A percentile compares a stretch with the other conserved stretches of the same genome.
Evolutionary conservation across 2,888 invertebrate species (phyloP).

Genomic region (Emmelina monodactyla): DNA sequence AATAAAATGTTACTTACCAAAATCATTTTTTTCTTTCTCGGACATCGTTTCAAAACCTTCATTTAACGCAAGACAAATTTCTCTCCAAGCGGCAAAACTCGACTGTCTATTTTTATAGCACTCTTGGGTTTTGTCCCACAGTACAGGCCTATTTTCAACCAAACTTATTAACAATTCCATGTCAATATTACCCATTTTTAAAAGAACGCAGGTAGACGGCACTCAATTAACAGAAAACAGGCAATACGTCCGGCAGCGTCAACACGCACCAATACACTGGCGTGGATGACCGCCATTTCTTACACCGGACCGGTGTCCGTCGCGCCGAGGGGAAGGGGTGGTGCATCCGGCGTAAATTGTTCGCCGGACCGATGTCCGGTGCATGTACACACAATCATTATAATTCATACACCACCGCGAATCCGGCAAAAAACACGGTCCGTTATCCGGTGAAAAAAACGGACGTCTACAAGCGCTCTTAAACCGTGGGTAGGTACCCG

Average conservation of each 20-base stretch:
- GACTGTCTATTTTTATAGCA: too few species aligned
- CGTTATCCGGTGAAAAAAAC: not conserved
- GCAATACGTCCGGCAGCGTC: constrained; percentile 19
- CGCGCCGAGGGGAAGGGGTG: constrained; percentile 18
- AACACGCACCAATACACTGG: constrained; percentile 17
- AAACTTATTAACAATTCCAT: constrained; percentile 20
- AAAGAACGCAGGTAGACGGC: constrained; percentile 18
- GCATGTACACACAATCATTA: constrained; percentile 18
- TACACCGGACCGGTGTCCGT: constrained; percentile 19
- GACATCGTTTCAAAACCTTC: constrained; percentile 18
- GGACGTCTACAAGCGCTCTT: not conserved
- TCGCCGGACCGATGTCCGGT: constrained; percentile 20
- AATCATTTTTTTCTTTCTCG: constrained; percentile 16
- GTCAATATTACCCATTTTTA: constrained; percentile 17
- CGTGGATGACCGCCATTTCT: constrained; percentile 17
- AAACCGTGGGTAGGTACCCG: too few species aligned
- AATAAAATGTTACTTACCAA: constrained; percentile 14
- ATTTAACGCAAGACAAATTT: constrained; percentile 20
- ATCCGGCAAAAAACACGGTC: constrained; percentile 10
- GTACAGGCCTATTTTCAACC: constrained; percentile 20
- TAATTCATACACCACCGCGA: constrained; percentile 16
- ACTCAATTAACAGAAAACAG: constrained; percentile 17
- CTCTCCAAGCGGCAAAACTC: constrained; percentile 18
- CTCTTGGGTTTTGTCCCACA: constrained; percentile 21
- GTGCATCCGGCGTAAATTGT: constrained; percentile 20